A percentile compares a stretch with the other conserved stretches of the same genome.
These are phyloP conservation scores for Zaprionus nigranus DNA, from an alignment of 1,140 invertebrate genomes.

Conservation along the genomic window DNA sequence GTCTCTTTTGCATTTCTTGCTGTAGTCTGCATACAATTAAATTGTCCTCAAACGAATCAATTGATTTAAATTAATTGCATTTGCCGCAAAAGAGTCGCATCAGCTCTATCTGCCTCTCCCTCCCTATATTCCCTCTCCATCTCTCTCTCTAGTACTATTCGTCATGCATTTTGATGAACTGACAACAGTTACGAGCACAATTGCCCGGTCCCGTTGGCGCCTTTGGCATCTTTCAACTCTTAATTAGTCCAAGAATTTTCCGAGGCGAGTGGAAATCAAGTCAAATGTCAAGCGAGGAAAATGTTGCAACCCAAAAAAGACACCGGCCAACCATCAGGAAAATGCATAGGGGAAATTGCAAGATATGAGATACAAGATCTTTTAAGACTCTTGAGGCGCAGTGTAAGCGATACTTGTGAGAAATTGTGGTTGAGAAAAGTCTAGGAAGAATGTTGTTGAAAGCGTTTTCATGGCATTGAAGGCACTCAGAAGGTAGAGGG, in stretches of 20 bases:
- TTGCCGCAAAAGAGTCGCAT: slow-evolving; percentile 72
- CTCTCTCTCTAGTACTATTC: neutral
- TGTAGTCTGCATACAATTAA: slow-evolving; percentile 80
- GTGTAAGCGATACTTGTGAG: slow-evolving; percentile 43
- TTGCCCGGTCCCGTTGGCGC: slow-evolving; percentile 58
- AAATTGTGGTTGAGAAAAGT: neutral
- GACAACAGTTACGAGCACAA: slow-evolving; percentile 39
- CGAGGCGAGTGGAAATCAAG: slow-evolving; percentile 4
- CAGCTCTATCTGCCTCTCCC: neutral
- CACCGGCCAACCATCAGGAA: no score
- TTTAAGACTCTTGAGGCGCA: neutral
- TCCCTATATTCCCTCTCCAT: neutral
- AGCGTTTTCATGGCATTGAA: neutral
- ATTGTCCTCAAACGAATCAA: slow-evolving; percentile 84
- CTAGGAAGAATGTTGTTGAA: neutral
- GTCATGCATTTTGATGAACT: slow-evolving; percentile 38
- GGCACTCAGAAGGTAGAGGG: no score
- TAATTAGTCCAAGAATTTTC: slow-evolving; percentile 69
- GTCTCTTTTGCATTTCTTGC: slow-evolving; percentile 32
- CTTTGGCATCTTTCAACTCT: slow-evolving; percentile 49
- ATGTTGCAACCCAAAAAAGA: neutral
- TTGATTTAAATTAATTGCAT: slow-evolving; percentile 84
- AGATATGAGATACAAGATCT: neutral
- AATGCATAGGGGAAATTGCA: slow-evolving; percentile 4
- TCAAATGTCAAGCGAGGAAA: slow-evolving; percentile 21